phyloP scores from a whole-genome alignment of 2,113 vertebrate species.

The Charadrius vociferus region DNA sequence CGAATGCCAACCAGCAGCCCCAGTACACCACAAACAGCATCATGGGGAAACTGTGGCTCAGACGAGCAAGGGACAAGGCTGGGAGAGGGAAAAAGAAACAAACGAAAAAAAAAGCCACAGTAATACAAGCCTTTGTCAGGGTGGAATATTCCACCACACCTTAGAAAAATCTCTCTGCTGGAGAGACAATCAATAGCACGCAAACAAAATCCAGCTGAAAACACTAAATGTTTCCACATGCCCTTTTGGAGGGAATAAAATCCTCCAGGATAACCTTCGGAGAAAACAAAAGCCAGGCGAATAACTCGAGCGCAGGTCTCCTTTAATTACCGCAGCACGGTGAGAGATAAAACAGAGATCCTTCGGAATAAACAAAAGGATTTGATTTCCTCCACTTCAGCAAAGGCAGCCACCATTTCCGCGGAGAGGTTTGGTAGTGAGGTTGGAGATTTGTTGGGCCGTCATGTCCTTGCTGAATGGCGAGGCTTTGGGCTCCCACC shows the following conservation, averaged over 20 bases:
- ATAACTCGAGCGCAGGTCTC: background rate
- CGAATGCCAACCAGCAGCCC: background rate
- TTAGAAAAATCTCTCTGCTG: background rate
- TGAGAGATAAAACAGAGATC: conserved; percentile 67
- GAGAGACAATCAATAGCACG: conserved; percentile 13
- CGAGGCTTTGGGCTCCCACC: background rate
- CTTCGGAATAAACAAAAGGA: background rate
- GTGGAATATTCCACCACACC: conserved; percentile 41
- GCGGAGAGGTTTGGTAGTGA: background rate
- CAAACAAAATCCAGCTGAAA: conserved; percentile 32
- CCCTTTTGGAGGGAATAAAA: conserved; percentile 28
- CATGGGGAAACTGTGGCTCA: background rate
- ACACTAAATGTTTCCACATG: background rate
- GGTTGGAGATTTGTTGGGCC: background rate
- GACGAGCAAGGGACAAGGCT: background rate
- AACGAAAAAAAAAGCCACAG: accelerated
- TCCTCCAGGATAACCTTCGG: conserved; percentile 7
- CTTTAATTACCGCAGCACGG: conserved; percentile 54
- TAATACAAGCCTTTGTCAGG: accelerated
- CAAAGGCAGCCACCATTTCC: background rate
- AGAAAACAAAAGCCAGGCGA: conserved; percentile 4
- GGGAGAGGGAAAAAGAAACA: background rate
- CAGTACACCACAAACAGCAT: background rate
- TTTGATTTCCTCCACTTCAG: conserved; percentile 30
- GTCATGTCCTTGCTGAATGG: background rate